phyloP scores from a whole-genome alignment of 2,113 vertebrate species.

The Telmatochromis sp. region DNA sequence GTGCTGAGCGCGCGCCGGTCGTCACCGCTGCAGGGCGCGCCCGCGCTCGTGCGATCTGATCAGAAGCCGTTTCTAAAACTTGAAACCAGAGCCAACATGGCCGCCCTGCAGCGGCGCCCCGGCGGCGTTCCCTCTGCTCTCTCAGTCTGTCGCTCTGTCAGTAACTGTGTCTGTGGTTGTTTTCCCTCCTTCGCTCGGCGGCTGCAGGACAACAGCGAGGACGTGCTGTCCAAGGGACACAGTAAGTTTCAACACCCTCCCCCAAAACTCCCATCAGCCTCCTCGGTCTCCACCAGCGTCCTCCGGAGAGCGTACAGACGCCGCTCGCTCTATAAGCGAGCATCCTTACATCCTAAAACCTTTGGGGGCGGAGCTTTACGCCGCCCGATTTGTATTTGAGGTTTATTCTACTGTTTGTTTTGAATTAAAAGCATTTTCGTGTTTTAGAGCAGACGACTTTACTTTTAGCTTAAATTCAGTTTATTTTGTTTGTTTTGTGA shows the following conservation, averaged over 20 bases:
- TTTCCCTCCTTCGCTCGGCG: slow-evolving; percentile 69
- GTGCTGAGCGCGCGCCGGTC: slow-evolving; percentile 72
- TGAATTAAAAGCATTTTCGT: fast-evolving
- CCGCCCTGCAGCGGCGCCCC: slow-evolving; percentile 52
- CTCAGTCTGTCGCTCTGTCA: slow-evolving; percentile 59
- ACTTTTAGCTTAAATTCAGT: neutral
- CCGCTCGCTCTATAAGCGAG: neutral
- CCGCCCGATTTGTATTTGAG: neutral
- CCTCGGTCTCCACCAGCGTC: neutral
- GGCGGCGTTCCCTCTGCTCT: slow-evolving; percentile 59
- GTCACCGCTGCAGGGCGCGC: neutral
- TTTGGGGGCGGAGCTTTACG: neutral
- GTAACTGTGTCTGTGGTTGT: slow-evolving; percentile 96
- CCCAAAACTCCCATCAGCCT: neutral
- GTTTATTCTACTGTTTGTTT: neutral
- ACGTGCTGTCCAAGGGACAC: slow-evolving; percentile 91
- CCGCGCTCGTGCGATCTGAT: neutral
- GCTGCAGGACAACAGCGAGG: slow-evolving; percentile 95
- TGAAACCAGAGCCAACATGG: neutral
- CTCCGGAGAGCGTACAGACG: neutral
- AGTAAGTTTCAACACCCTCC: slow-evolving; percentile 81
- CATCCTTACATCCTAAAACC: fast-evolving
- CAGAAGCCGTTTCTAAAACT: neutral
- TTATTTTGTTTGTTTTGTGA: neutral
- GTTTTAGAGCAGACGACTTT: neutral